Evolutionary conservation across 2,113 vertebrate genomes (phyloP).

Genomic region (Salvelinus sp.): DNA sequence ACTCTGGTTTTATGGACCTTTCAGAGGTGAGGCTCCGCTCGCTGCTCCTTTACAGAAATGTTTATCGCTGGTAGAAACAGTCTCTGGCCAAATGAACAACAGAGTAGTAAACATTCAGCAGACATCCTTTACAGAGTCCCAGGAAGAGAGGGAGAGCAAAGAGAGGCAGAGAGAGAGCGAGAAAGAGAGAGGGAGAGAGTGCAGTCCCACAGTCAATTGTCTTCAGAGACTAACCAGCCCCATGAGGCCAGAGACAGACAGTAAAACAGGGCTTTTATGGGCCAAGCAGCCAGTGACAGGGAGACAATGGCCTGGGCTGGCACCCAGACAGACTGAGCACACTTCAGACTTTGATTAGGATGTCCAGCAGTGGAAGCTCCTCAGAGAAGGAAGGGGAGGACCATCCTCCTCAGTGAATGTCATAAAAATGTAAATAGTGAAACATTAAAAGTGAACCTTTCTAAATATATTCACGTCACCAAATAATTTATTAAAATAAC

Average conservation of each 20-base stretch:
- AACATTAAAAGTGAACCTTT: too few species aligned
- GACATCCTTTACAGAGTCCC: conserved; percentile 56
- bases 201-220: conserved; percentile 53
- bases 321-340: conserved; percentile 7
- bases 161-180: background rate
- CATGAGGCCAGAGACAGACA: conserved; percentile 31
- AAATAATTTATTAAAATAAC: too few species aligned
- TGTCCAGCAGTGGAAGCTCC: too few species aligned
- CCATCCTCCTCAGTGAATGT: too few species aligned
- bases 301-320: conserved; percentile 36
- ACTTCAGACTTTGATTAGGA: conserved; percentile 11
- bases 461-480: too few species aligned
- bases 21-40: conserved; percentile 57
- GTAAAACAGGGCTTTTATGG: conserved; percentile 54
- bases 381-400: too few species aligned
- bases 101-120: conserved; percentile 62
- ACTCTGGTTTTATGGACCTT: conserved; percentile 59
- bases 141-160: conserved; percentile 3
- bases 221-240: conserved; percentile 39
- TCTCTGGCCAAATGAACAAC: conserved; percentile 62
- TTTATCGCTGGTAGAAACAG: conserved; percentile 48
- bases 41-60: conserved; percentile 51
- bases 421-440: background rate
- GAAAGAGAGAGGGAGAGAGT: conserved; percentile 27
- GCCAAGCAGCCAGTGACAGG: conserved; percentile 28